Evolutionary conservation across 1,140 invertebrate genomes (phyloP).

Genomic region (Drosophila obscura): DNA sequence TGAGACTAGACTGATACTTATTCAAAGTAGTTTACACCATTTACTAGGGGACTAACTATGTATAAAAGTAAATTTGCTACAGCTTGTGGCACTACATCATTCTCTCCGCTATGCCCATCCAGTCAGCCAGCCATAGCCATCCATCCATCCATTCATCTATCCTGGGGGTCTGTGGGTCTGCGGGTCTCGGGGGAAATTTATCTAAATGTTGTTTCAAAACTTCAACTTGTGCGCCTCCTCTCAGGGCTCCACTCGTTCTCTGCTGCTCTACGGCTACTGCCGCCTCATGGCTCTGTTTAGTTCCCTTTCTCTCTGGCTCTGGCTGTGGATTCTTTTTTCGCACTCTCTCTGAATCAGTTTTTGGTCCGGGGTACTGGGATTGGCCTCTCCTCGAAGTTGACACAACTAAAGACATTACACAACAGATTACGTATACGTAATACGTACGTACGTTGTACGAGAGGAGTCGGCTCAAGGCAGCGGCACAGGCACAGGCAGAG

Average conservation of each 20-base stretch:
- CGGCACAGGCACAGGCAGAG: conserved; percentile 6
- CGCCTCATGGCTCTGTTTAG: neutral
- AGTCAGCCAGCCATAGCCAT: too few relatives aligned
- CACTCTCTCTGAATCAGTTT: conserved; percentile 76
- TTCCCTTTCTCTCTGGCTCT: conserved; percentile 21
- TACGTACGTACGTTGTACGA: conserved; percentile 39
- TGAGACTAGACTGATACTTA: neutral
- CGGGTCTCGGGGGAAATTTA: conserved; percentile 78
- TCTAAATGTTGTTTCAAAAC: conserved; percentile 83
- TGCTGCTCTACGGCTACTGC: neutral
- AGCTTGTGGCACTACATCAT: conserved; percentile 53
- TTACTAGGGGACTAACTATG: conserved; percentile 40
- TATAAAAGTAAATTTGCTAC: conserved; percentile 41
- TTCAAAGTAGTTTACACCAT: conserved; percentile 32
- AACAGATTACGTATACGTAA: conserved; percentile 79
- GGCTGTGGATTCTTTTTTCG: conserved; percentile 58
- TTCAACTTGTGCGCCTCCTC: conserved; percentile 53
- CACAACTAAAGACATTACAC: conserved; percentile 83
- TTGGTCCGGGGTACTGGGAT: conserved; percentile 36
- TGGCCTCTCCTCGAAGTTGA: conserved; percentile 67
- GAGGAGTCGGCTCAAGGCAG: conserved; percentile 13
- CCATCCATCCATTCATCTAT: conserved; percentile 7
- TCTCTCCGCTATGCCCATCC: conserved; percentile 17
- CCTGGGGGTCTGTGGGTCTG: conserved; percentile 3
- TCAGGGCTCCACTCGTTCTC: neutral